These are phyloP conservation scores for Amphimallon solstitiale DNA, from an alignment of 2,888 invertebrate species.

Conservation along the genomic window DNA sequence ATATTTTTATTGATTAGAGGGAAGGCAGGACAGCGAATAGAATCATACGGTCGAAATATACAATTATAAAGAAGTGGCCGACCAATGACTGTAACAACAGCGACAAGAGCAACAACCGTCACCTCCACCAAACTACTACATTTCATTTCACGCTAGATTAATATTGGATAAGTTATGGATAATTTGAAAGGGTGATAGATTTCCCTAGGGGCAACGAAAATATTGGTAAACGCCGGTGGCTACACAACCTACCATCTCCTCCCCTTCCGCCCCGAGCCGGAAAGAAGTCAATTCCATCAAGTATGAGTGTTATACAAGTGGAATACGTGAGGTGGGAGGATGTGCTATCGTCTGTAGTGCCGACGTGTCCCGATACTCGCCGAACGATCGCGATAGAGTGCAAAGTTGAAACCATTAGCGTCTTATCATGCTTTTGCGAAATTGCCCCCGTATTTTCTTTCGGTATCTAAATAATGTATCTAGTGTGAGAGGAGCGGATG, in stretches of 20 bases:
- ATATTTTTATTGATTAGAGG: slow-evolving; percentile 20
- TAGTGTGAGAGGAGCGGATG: slow-evolving; percentile 46
- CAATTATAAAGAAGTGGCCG: not conserved
- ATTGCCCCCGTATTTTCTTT: slow-evolving; percentile 66
- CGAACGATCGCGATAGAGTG: slow-evolving; percentile 65
- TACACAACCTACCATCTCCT: slow-evolving; percentile 43
- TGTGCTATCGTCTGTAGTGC: slow-evolving; percentile 43
- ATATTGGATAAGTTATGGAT: slow-evolving; percentile 65
- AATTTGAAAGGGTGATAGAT: slow-evolving; percentile 65
- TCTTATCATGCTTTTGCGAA: slow-evolving; percentile 65
- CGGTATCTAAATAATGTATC: slow-evolving; percentile 64
- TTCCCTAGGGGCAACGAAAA: slow-evolving; percentile 58
- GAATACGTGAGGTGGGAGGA: slow-evolving; percentile 32
- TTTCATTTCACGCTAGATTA: slow-evolving; percentile 66
- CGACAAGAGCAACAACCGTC: slow-evolving; percentile 1
- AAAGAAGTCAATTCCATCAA: slow-evolving; percentile 51
- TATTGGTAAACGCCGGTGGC: slow-evolving; percentile 38
- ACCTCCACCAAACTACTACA: slow-evolving; percentile 48
- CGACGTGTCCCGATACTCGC: slow-evolving; percentile 46
- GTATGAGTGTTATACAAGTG: slow-evolving; percentile 48
- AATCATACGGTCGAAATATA: slow-evolving; percentile 10
- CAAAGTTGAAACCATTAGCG: slow-evolving; percentile 70
- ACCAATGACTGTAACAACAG: not conserved
- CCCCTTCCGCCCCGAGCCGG: not conserved
- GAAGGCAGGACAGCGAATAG: not conserved